Evolutionary conservation across 1,140 invertebrate genomes (phyloP), one percentile per base, ranked within the genome.

Genomic region (Saccostrea glomerata): DNA sequence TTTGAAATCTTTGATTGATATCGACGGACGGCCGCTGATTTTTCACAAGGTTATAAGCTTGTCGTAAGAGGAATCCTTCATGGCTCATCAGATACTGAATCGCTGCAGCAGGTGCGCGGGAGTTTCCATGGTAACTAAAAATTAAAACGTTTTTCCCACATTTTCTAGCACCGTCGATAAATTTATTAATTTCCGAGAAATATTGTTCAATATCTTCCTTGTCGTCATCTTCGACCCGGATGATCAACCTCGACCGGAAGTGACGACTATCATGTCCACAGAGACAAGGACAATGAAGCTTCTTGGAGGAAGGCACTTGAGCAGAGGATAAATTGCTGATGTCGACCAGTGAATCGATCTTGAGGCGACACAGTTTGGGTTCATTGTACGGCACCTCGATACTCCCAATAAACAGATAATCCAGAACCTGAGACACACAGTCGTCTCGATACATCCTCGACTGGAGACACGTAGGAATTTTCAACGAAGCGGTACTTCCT

Each of bases 61-160:
- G 90, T 6, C 90, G 63, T 5, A 94, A 60, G 0, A 92, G 60
- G 36, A 94, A 91, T 6, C 90, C 88, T 55, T 92, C 92, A 70
- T 92, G 91, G 2, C 86, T 87, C 92, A 94, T 94, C 23, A 94
- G 86, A 86, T 94, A 93, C 89, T 94, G 94, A n/a, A 94, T 92
- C 15, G 91, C 92, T 54, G 92, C 92, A 15, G 92, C 90, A 0
- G 94, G 89, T 2, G 93, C 92, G 12, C 94, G 90, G 0, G 93
- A 94, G 13, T 92, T 92, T 20, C 94, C 93, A 56, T 92, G 85
- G 84, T 94, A 93, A 86, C 93, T 94, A 84, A 90, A 93, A 0
- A 94, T 92, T 0, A 94, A 88, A 6, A 93, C 92, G 20, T 87
- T 88, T 40, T 92, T 92, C 15, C 88, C 89, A 17, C 91, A 91